Evolutionary conservation across 2,797 vertebrate species (phyloP), one percentile per base, ranked within the genome.

Genomic region (Acrocephalus scirpaceus): DNA sequence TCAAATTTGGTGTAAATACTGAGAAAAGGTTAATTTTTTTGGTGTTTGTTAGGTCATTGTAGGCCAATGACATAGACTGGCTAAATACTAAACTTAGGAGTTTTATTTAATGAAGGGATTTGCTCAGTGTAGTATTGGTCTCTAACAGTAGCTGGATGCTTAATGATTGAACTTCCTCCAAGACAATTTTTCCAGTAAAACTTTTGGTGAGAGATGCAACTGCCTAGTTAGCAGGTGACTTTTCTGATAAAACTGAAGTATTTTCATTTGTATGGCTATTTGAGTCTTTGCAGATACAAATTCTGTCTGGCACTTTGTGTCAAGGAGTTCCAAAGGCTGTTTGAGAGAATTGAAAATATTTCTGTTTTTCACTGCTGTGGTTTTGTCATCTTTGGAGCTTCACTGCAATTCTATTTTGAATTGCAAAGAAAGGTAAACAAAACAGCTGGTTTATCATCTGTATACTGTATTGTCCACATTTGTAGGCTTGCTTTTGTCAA

Each of bases 361-460:
- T 78, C n/a, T 71, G 2, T 10, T 92, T 86, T 76, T 80, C 57
- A 57, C 10, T 83, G 50, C 54, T 81, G 22, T 78, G 50, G 60
- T 72, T 91, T 92, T 86, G 54, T 86, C 32, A 58, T 88, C 61
- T 85, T 90, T 91, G 83, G 75, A 87, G 47, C 54, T 75, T 92
- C 58, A 40, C 61, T 90, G 78, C 72, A 75, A 42, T 94, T 91
- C 62, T 71, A 1, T 69, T 95, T 87, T 83, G 69, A 92, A 91
- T 93, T 93, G 47, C 85, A 73, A 61, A 92, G 86, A 64, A 72
- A 54, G 47, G 47, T 91, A 91, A 93, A 65, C 50, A 71, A 66
- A 81, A 22, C 42, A 86, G 57, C 11, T 62, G 76, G 50, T 93
- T 86, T 34, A 54, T 84, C 3, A 6, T 82, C 60, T 76, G 8